Evolutionary conservation across 2,113 vertebrate genomes (phyloP), one percentile per base, ranked within the genome.

Genomic region (Vanacampus margaritifer): DNA sequence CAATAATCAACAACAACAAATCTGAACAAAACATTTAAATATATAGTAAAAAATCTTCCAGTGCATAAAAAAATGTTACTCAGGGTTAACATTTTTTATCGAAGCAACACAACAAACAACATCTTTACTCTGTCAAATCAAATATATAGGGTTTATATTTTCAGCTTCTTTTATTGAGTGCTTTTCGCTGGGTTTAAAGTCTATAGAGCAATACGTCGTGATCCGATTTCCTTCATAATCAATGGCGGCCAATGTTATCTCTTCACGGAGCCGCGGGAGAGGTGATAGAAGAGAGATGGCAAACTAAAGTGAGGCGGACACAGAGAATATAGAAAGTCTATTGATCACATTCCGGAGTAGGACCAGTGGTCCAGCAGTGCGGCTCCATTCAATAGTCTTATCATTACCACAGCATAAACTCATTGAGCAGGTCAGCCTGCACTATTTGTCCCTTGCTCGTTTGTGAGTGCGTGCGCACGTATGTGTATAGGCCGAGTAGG

Each of bases 301-400:
- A 51, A 64, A 51, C 23, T 28, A 17, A n/a, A 68, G 43, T 41
- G 19, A 19, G 64, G 41, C 6, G 24, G 58, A 32, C 71, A 58
- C 61, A 45, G 32, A 77, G 56, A 43, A 26, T 58, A 61, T 24
- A 37, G n/a, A 39, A 61, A 41, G 58, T 61, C 1, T 83, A 92
- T 90, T 85, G 89, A 92, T 91, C 83, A 82, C 50, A 73, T 82
- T 81, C 72, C 75, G 68, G 56, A 79, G 78, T 80, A 71, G 53
- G 70, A 78, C 65, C 65, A 73, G 60, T 58, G 73, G 81, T 64
- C 79, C 68, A 71, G 83, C 85, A 76, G 81, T 74, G 84, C 72
- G 84, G 84, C 86, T 85, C 71, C 81, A 88, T 89, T 87, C 89
- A 79, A 89, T 85, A 86, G 67, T 72, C 84, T 85, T 82, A 89